A percentile compares a stretch with the other conserved stretches of the same genome.
Evolutionary conservation across 2,797 vertebrate species (phyloP).

Genomic region (Oceanodroma leucorhoa): DNA sequence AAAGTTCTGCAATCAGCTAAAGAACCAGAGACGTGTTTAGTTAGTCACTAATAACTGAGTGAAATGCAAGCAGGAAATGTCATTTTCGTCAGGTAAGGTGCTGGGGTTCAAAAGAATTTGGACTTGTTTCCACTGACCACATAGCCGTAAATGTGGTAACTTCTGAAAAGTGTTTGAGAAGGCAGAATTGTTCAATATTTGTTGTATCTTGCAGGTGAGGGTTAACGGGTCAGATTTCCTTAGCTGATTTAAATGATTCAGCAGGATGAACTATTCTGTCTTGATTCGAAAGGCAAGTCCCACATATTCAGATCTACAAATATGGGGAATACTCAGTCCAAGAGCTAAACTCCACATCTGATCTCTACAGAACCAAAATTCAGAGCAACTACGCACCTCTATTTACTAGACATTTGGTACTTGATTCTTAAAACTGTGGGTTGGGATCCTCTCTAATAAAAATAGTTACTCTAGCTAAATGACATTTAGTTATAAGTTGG

Average conservation of each 20-base stretch:
- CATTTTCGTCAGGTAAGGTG: neutral
- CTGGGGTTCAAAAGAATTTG: neutral
- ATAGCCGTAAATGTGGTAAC: neutral
- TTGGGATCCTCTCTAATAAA: neutral
- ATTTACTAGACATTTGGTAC: neutral
- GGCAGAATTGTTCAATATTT: neutral
- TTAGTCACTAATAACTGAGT: neutral
- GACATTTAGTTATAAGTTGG: neutral
- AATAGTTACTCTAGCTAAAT: neutral
- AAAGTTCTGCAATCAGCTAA: neutral
- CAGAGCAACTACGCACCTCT: neutral
- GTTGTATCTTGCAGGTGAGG: neutral
- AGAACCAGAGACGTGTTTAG: neutral
- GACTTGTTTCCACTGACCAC: neutral
- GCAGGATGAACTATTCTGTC: neutral
- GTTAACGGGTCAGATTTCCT: neutral
- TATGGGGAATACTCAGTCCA: neutral
- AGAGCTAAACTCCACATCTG: neutral
- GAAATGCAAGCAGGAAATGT: constrained; percentile 1
- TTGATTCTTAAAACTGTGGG: neutral
- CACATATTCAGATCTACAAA: neutral
- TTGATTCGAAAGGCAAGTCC: neutral
- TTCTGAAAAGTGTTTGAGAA: neutral
- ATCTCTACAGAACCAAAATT: neutral
- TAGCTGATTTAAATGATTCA: neutral